These are phyloP conservation scores for Petrolisthes manimaculis DNA, from an alignment of 2,888 invertebrate species.

Conservation along the genomic window DNA sequence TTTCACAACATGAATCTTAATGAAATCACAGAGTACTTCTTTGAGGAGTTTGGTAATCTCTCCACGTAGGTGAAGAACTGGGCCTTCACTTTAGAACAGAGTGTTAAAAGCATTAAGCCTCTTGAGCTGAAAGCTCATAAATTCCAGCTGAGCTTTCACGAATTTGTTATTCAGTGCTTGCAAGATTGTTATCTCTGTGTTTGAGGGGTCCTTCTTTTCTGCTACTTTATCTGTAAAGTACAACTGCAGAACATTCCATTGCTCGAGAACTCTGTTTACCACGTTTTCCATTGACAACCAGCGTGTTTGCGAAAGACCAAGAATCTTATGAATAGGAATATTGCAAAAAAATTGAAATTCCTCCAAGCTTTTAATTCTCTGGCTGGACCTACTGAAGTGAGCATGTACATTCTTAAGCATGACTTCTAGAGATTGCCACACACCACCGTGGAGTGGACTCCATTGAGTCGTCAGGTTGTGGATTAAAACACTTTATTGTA, in stretches of 20 bases:
- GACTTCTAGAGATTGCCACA: conserved; percentile 16
- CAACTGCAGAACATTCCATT: conserved; percentile 14
- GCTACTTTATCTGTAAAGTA: conserved; percentile 14
- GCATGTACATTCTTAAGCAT: conserved; percentile 22
- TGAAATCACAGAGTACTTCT: conserved; percentile 36
- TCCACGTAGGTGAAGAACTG: no score
- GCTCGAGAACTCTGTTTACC: conserved; percentile 9
- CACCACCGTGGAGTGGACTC: no score
- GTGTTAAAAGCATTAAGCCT: no score
- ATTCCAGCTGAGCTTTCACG: no score
- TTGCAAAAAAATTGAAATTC: conserved; percentile 29
- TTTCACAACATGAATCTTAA: conserved; percentile 32
- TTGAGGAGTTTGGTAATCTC: no score
- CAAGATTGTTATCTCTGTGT: conserved; percentile 15
- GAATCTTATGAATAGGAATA: conserved; percentile 22
- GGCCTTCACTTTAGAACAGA: no score
- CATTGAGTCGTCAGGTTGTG: no score
- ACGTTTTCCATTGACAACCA: conserved; percentile 25
- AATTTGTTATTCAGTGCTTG: no score
- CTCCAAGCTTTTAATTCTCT: conserved; percentile 27
- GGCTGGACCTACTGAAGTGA: conserved; percentile 16
- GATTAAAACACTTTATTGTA: no score
- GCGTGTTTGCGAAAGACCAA: conserved; percentile 15
- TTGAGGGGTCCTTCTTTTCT: conserved; percentile 7
- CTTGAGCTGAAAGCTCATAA: no score